These are phyloP conservation scores for Parelbella ahira DNA, from an alignment of 2,888 invertebrate genomes.

Conservation along the genomic window DNA sequence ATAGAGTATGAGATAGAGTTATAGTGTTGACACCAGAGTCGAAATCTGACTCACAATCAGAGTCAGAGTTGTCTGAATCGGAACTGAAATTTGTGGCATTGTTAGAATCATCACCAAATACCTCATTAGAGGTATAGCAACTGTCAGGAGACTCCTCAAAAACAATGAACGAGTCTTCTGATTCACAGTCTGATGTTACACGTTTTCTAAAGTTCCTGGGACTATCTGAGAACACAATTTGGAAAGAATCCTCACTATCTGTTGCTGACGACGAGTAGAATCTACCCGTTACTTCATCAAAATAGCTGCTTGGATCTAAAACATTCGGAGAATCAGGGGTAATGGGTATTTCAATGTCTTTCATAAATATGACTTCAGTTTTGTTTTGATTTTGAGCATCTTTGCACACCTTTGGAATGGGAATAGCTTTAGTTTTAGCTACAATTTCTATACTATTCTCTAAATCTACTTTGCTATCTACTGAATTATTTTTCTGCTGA, in stretches of 20 bases:
- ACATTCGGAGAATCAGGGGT: slow-evolving; percentile 5
- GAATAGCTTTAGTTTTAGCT: slow-evolving; percentile 16
- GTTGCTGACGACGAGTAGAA: slow-evolving; percentile 51
- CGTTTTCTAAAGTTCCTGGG: slow-evolving; percentile 38
- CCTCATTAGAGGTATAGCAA: slow-evolving; percentile 64
- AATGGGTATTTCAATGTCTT: slow-evolving; percentile 39
- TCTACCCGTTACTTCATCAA: slow-evolving; percentile 62
- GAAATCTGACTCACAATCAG: slow-evolving; percentile 32
- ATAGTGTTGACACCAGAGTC: slow-evolving; percentile 29
- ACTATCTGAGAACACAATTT: slow-evolving; percentile 65
- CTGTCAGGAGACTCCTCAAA: slow-evolving; percentile 66
- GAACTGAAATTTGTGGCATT: slow-evolving; percentile 31
- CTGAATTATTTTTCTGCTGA: slow-evolving; percentile 35
- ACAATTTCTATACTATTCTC: not conserved
- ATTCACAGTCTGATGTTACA: slow-evolving; percentile 74
- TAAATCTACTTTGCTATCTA: slow-evolving; percentile 27
- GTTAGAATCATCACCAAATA: slow-evolving; percentile 48
- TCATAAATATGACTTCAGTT: slow-evolving; percentile 40
- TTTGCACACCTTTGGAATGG: slow-evolving; percentile 27
- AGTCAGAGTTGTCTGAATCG: slow-evolving; percentile 30
- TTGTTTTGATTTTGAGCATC: slow-evolving; percentile 30
- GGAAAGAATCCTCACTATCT: slow-evolving; percentile 68
- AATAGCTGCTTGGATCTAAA: slow-evolving; percentile 30
- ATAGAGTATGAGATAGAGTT: slow-evolving; percentile 43
- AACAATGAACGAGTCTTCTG: slow-evolving; percentile 81